phyloP scores from a whole-genome alignment of 2,888 invertebrate genomes.

The Athalia cordata region DNA sequence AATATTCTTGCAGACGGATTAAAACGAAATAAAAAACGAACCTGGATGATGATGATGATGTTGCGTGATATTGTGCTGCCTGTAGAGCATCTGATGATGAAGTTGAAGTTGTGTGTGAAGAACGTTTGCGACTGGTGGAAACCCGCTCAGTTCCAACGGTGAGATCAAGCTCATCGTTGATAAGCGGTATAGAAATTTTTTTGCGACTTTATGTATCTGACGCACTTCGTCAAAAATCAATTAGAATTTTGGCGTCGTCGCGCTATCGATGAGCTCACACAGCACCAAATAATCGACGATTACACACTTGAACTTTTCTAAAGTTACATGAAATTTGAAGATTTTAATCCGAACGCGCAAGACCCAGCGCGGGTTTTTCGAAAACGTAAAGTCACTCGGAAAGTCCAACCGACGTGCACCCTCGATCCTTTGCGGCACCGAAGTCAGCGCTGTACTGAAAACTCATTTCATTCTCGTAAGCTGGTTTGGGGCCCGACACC shows the following conservation, averaged over 20 bases:
- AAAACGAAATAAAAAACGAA: neutral
- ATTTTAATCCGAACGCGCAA: neutral
- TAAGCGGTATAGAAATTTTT: no score
- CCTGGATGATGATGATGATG: slow-evolving; percentile 50
- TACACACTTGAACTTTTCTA: no score
- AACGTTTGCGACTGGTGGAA: slow-evolving; percentile 19
- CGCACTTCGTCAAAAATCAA: no score
- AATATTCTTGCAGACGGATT: neutral
- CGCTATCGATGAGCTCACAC: no score
- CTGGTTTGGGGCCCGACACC: slow-evolving; percentile 13
- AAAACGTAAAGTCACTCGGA: neutral
- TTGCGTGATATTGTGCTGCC: slow-evolving; percentile 58
- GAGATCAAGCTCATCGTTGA: slow-evolving; percentile 55
- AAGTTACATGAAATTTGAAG: neutral
- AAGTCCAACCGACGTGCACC: neutral
- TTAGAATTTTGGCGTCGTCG: no score
- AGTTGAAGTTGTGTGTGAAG: slow-evolving; percentile 50
- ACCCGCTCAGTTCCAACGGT: slow-evolving; percentile 53
- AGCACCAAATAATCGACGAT: no score
- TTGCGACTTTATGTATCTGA: no score
- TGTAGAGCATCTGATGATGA: slow-evolving; percentile 58
- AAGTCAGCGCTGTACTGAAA: slow-evolving; percentile 39
- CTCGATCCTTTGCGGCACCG: slow-evolving; percentile 1
- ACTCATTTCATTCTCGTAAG: slow-evolving; percentile 33
- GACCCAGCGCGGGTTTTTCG: neutral